Percentiles rank a stretch among this genome's conserved stretches.
Conservation (phyloP, 64 coral and sea anemone genomes). For the Dendrophyllia cribrosa region DNA sequence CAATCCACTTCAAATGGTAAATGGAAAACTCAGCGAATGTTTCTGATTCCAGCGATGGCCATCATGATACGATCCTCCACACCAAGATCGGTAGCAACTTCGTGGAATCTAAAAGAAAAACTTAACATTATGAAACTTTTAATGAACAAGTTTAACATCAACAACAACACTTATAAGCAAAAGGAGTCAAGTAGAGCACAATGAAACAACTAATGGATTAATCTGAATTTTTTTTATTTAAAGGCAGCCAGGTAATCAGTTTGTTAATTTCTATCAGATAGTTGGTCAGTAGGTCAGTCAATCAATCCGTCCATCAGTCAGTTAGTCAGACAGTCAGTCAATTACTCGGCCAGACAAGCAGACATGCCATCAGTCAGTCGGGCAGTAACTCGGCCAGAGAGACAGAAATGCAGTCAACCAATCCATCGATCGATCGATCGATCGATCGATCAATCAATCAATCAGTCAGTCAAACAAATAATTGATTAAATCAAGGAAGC, state of each 20-base stretch:
- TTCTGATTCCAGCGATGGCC: slow-evolving; percentile 82
- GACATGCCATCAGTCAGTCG: too few relatives aligned
- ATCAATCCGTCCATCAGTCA: background rate
- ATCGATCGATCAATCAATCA: too few relatives aligned
- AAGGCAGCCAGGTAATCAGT: too few relatives aligned
- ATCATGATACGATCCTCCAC: slow-evolving; percentile 88
- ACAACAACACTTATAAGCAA: too few relatives aligned
- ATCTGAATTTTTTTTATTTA: background rate
- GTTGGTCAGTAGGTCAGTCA: background rate
- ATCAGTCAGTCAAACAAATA: too few relatives aligned
- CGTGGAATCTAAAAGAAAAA: slow-evolving; percentile 80
- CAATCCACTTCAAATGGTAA: background rate
- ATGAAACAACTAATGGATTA: background rate
- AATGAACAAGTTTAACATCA: background rate
- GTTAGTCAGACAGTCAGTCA: background rate
- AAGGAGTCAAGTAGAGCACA: background rate
- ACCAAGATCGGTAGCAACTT: slow-evolving; percentile 80
- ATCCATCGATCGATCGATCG: too few relatives aligned
- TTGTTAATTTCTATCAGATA: background rate
- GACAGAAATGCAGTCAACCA: too few relatives aligned
- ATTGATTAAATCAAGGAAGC: too few relatives aligned
- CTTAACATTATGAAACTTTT: background rate
- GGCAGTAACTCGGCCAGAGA: too few relatives aligned
- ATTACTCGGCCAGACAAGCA: background rate
- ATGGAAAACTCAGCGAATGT: slow-evolving; percentile 40